Evolutionary conservation across 2,113 vertebrate genomes (phyloP).

Genomic region (Chlorodrepanis virens): DNA sequence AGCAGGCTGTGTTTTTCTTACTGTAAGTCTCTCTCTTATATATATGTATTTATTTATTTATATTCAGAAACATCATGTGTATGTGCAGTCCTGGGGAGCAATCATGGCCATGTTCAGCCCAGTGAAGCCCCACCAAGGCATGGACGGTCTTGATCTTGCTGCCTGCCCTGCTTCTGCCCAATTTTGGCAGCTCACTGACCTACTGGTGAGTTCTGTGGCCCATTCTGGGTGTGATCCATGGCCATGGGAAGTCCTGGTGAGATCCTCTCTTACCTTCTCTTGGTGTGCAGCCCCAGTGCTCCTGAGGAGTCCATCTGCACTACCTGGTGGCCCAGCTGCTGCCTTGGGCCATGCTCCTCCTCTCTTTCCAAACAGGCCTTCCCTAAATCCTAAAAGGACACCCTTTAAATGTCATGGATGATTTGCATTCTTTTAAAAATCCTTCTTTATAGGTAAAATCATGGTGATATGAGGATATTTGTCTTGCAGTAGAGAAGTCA

Average conservation of each 20-base stretch:
- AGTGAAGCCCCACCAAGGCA: rapidly evolving
- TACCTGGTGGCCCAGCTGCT: background rate
- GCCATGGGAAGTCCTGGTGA: background rate
- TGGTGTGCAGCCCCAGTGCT: background rate
- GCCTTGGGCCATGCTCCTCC: background rate
- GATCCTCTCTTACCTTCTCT: background rate
- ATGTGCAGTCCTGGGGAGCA: background rate
- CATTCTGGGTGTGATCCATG: background rate
- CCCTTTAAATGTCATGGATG: background rate
- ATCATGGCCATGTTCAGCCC: background rate
- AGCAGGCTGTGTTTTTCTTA: constrained; percentile 13
- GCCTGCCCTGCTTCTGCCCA: background rate
- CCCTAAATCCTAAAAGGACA: background rate
- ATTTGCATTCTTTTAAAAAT: background rate
- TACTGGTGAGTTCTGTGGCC: background rate
- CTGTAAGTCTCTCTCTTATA: background rate
- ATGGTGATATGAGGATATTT: background rate
- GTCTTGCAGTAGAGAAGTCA: background rate
- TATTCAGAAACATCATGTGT: background rate
- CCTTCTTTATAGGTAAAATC: background rate
- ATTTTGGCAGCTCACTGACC: background rate
- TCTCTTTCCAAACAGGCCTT: background rate
- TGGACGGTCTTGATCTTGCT: background rate
- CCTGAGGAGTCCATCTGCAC: background rate
- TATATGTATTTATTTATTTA: background rate